Evolutionary conservation across 2,797 vertebrate genomes (phyloP).

Genomic region (Pteronotus mesoamericanus): DNA sequence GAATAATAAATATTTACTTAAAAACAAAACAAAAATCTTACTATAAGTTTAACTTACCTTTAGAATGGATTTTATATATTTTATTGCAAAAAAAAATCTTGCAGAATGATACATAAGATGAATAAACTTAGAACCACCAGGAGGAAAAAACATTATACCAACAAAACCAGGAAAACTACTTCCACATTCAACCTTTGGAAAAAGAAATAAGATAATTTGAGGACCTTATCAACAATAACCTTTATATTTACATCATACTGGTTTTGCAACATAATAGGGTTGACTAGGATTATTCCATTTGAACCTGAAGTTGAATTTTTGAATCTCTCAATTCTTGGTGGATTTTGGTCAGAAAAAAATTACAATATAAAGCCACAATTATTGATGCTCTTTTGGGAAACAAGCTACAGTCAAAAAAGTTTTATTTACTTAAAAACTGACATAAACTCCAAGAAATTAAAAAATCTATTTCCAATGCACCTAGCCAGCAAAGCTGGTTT

Average conservation of each 20-base stretch:
- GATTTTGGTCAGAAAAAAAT: not conserved
- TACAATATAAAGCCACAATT: not conserved
- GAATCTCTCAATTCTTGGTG: not conserved
- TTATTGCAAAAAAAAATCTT: conserved; percentile 83
- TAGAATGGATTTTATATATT: conserved; percentile 83
- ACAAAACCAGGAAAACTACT: conserved; percentile 81
- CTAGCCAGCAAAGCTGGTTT: not conserved
- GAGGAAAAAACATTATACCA: conserved; percentile 86
- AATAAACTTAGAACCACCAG: conserved; percentile 86
- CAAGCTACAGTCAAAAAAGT: not conserved
- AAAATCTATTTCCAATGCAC: not conserved
- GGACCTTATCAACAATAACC: not conserved
- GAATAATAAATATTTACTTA: conserved; percentile 19
- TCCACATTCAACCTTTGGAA: conserved; percentile 79
- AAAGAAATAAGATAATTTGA: conserved; percentile 38
- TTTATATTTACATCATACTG: not conserved
- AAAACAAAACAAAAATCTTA: not conserved
- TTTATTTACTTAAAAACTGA: not conserved
- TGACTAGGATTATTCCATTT: not conserved
- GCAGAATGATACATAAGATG: conserved; percentile 84
- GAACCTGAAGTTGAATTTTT: not conserved
- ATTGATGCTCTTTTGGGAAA: not conserved
- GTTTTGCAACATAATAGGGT: not conserved
- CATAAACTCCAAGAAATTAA: not conserved
- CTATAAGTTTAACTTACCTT: conserved; percentile 80